phyloP scores from a whole-genome alignment of 2,888 invertebrate species.

The Archips crataeganus region DNA sequence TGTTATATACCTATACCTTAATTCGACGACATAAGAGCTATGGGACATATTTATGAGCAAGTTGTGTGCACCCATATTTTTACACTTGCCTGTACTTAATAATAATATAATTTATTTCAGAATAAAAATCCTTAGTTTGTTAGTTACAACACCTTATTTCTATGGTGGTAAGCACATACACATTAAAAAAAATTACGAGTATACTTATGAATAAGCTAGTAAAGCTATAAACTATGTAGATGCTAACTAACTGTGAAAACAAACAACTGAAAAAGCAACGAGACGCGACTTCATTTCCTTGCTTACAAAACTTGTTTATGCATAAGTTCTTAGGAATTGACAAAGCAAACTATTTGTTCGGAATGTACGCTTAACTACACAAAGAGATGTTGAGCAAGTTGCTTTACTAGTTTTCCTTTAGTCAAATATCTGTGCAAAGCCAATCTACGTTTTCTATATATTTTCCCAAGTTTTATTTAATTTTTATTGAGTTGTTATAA shows the following conservation, averaged over 20 bases:
- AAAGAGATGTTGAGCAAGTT: slow-evolving; percentile 16
- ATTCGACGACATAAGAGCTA: too few relatives aligned
- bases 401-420: slow-evolving; percentile 16
- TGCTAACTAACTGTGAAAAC: background rate
- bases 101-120: too few relatives aligned
- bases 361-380: slow-evolving; percentile 8
- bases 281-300: slow-evolving; percentile 1
- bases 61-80: too few relatives aligned
- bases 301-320: slow-evolving; percentile 9
- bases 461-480: background rate
- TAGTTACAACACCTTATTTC: too few relatives aligned
- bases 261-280: slow-evolving; percentile 1
- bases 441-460: background rate
- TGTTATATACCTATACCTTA: too few relatives aligned
- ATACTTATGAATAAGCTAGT: too few relatives aligned
- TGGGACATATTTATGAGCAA: too few relatives aligned
- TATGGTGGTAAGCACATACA: too few relatives aligned
- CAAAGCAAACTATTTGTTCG: slow-evolving; percentile 24
- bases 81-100: too few relatives aligned
- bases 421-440: background rate
- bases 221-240: background rate
- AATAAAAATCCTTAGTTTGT: too few relatives aligned
- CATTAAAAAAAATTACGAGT: too few relatives aligned
- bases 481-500: too few relatives aligned
- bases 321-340: slow-evolving; percentile 13